Evolutionary conservation across 2,888 invertebrate species (phyloP).

Genomic region (Gibbula magus): DNA sequence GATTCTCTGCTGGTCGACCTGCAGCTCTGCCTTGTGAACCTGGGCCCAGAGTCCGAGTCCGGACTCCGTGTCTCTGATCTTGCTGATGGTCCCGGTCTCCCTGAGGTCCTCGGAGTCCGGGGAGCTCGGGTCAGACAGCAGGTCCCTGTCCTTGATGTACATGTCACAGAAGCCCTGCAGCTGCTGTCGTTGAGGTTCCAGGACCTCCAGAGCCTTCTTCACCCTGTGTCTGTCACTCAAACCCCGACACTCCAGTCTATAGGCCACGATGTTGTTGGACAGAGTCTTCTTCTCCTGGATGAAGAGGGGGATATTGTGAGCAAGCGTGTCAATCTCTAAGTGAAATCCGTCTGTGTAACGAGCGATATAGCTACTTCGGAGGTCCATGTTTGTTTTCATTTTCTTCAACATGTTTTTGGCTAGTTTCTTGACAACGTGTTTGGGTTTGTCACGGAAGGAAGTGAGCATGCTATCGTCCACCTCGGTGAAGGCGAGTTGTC

Average conservation of each 20-base stretch:
- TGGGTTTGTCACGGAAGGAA: not conserved
- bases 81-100: constrained; percentile 34
- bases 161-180: constrained; percentile 42
- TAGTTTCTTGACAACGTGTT: constrained; percentile 3
- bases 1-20: constrained; percentile 35
- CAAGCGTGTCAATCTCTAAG: constrained; percentile 11
- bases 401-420: not conserved
- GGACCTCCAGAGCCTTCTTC: constrained; percentile 46
- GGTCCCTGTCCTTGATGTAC: constrained; percentile 38
- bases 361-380: not conserved
- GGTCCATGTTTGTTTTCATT: not conserved
- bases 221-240: constrained; percentile 39
- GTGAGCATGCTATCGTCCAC: too few relatives aligned
- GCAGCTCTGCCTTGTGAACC: constrained; percentile 40
- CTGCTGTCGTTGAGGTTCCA: constrained; percentile 47
- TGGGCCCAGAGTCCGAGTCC: constrained; percentile 54
- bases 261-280: constrained; percentile 46
- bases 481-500: too few relatives aligned
- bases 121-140: constrained; percentile 35
- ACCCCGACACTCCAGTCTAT: constrained; percentile 37
- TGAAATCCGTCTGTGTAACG: constrained; percentile 20
- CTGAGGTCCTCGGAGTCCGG: constrained; percentile 9
- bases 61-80: constrained; percentile 22
- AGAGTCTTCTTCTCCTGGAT: constrained; percentile 51
- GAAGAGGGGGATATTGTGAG: constrained; percentile 42